A percentile compares a stretch with the other conserved stretches of the same genome.
phyloP scores from a whole-genome alignment of 2,113 vertebrate genomes.

The Sialia sialis region DNA sequence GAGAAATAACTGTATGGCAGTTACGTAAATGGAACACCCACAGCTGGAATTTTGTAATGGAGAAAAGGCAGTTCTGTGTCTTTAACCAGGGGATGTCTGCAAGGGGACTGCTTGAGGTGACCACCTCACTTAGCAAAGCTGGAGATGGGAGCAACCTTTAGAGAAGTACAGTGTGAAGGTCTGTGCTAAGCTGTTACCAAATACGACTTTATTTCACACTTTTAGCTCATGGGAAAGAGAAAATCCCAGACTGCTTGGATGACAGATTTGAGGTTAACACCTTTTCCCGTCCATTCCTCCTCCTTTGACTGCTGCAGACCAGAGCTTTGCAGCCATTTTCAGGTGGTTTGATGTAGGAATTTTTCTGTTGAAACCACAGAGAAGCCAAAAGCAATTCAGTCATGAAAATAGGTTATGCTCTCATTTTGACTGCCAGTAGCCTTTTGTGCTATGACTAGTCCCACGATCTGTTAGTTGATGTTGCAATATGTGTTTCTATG shows the following conservation, averaged over 20 bases:
- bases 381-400: not conserved
- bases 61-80: not conserved
- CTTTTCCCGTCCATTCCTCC: not conserved
- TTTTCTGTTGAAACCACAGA: not conserved
- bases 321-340: not conserved
- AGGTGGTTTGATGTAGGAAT: not conserved
- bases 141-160: not conserved
- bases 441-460: not conserved
- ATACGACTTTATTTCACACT: not conserved
- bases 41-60: not conserved
- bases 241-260: not conserved
- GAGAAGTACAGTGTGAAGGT: not conserved
- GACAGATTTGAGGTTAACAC: not conserved
- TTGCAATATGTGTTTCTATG: not conserved
- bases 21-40: not conserved
- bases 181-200: not conserved
- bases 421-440: not conserved
- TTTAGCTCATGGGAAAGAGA: not conserved
- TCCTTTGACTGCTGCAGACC: not conserved
- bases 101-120: not conserved
- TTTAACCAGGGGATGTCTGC: not conserved
- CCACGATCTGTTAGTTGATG: not conserved
- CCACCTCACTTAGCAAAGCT: not conserved
- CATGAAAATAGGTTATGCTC: not conserved
- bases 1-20: not conserved